Evolutionary conservation across 1,140 invertebrate genomes (phyloP), one percentile per base, ranked within the genome.

Genomic region (Apis florea): DNA sequence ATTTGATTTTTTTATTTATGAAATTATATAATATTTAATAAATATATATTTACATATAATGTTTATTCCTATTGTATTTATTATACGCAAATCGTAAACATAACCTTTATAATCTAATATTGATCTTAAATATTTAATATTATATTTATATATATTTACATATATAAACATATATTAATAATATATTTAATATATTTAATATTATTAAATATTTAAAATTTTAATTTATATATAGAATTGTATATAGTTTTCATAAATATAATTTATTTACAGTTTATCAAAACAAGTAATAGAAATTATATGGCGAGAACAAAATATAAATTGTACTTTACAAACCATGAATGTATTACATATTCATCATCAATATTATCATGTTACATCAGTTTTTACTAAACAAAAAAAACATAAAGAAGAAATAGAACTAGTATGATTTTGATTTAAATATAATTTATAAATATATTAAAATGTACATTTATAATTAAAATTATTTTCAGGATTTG

Each of bases 301-400:
- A 40, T 76, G 53, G 58, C 9, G 17, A 5, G 19, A 88, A 68
- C 59, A 77, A 49, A 69, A 6, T 58, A 49, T 12, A 78, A 88
- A 82, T 58, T 58, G n/a, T 58, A 70, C 56, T 66, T 51, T 78
- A 61, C 66, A 80, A 6, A 24, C 54, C 47, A 73, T 76, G 13
- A 73, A 59, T 56, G 13, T 79, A 69, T 61, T 74, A 19, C 84
- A 79, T 19, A 76, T 84, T 19, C 82, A 88, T 76, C 89, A 79
- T n/a, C 84, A 79, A 70, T 81, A 59, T 79, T 92, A 90, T 61
- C 91, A 91, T 59, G 83, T 69, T 49, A 91, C 90, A 4, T 69
- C 85, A 24, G 12, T 73, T 49, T 77, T 75, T 77, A 85, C 83
- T 2, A 89, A 88, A 21, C 78, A 82, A 74, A 79, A 64, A 71